phyloP scores from a whole-genome alignment of 2,113 vertebrate genomes.

The Etheostoma cragini region DNA sequence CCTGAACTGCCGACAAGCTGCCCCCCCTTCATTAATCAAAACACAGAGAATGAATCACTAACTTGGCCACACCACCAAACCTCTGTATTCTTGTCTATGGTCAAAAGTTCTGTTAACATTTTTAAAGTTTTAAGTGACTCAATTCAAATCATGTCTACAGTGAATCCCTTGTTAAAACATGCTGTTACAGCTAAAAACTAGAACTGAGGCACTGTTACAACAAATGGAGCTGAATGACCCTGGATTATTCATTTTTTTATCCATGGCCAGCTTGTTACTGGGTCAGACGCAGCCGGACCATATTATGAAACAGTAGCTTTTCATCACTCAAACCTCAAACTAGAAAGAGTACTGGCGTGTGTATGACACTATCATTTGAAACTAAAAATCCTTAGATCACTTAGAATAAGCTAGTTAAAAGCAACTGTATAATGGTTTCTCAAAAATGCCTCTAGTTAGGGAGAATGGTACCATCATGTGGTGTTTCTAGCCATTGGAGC shows the following conservation, averaged over 20 bases:
- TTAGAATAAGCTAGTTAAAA: background rate
- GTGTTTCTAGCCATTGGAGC: background rate
- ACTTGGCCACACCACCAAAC: background rate
- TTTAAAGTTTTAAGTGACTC: background rate
- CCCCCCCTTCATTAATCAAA: constrained; percentile 19
- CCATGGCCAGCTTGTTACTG: constrained; percentile 26
- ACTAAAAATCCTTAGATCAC: background rate
- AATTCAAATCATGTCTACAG: background rate
- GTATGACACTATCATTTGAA: background rate
- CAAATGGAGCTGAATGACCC: constrained; percentile 7
- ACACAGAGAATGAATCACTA: background rate
- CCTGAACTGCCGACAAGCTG: constrained; percentile 40
- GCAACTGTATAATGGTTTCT: background rate
- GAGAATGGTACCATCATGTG: background rate
- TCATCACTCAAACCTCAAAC: constrained; percentile 4
- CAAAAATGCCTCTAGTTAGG: background rate
- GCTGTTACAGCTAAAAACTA: constrained; percentile 9
- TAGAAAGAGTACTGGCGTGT: background rate
- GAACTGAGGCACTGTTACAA: constrained; percentile 5
- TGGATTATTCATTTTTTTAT: constrained; percentile 15
- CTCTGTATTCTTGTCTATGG: background rate
- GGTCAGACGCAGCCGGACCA: constrained; percentile 23
- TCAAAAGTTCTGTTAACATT: background rate
- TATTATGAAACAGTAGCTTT: background rate
- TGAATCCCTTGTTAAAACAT: background rate